These are phyloP conservation scores for Zaprionus gabonicus DNA, from an alignment of 1,140 invertebrate species.

Conservation along the genomic window DNA sequence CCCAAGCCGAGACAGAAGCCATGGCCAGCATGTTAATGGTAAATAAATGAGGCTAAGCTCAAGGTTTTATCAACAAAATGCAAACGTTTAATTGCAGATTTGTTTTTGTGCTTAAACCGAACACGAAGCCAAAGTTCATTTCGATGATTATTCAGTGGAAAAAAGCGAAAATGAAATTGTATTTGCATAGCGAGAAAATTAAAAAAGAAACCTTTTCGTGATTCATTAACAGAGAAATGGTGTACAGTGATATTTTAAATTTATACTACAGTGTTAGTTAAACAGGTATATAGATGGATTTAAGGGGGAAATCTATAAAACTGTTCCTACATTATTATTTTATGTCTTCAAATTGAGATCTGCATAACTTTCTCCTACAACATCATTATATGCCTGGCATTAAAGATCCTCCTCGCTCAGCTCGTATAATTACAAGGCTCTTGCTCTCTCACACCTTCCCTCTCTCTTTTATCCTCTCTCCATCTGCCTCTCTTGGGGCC, in stretches of 20 bases:
- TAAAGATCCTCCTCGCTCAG: not conserved
- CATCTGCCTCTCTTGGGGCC: not conserved
- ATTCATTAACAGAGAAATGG: not conserved
- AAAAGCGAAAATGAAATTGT: not conserved
- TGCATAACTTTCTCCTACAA: not conserved
- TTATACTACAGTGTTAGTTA: too few relatives aligned
- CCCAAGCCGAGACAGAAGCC: not conserved
- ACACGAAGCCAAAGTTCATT: conserved; percentile 9
- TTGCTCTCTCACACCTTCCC: not conserved
- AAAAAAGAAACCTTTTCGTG: not conserved
- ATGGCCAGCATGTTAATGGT: conserved; percentile 26
- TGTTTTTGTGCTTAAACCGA: conserved; percentile 14
- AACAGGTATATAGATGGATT: too few relatives aligned
- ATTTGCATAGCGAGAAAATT: not conserved
- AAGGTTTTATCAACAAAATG: conserved; percentile 8
- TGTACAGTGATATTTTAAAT: too few relatives aligned
- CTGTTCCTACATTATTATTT: too few relatives aligned
- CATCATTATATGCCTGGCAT: not conserved
- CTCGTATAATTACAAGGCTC: not conserved
- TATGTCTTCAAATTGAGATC: not conserved
- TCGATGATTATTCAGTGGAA: not conserved
- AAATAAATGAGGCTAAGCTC: conserved; percentile 32
- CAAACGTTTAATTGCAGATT: conserved; percentile 40
- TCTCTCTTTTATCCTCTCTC: not conserved
- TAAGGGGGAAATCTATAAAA: too few relatives aligned